A percentile compares a stretch with the other conserved stretches of the same genome.
Conservation (phyloP, 2,888 invertebrate genomes). For the Drosophila mayaguana region DNA sequence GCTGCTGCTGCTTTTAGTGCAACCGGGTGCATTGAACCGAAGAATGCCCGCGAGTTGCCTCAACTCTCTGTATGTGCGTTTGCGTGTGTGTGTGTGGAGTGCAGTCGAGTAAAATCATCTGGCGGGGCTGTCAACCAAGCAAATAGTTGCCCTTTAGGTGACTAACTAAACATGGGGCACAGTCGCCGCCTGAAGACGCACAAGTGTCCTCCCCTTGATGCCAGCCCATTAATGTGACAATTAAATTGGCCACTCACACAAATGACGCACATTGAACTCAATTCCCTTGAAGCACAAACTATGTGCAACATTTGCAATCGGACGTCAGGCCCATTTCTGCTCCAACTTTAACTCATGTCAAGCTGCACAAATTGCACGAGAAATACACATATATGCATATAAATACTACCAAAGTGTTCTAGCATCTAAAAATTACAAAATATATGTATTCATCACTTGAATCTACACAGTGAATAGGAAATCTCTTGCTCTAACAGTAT, state of each 20-base stretch:
- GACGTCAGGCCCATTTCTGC: neutral
- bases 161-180: conserved; percentile 43
- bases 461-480: no score
- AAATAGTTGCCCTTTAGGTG: conserved; percentile 61
- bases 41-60: conserved; percentile 30
- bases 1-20: conserved; percentile 44
- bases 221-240: conserved; percentile 60
- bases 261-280: conserved; percentile 10
- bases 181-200: neutral
- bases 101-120: conserved; percentile 41
- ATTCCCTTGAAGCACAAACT: neutral
- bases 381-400: neutral
- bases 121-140: conserved; percentile 34
- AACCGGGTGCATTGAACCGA: conserved; percentile 57
- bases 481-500: no score
- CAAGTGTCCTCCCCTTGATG: conserved; percentile 21
- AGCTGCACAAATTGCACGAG: neutral
- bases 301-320: conserved; percentile 3
- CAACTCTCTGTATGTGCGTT: neutral
- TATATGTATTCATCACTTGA: no score
- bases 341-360: neutral
- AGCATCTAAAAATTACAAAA: no score
- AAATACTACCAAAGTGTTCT: no score
- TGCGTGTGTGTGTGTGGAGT: conserved; percentile 17
- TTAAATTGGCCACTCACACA: conserved; percentile 55